phyloP scores from a whole-genome alignment of 2,888 invertebrate species.

The Eristalinus sepulchralis region DNA sequence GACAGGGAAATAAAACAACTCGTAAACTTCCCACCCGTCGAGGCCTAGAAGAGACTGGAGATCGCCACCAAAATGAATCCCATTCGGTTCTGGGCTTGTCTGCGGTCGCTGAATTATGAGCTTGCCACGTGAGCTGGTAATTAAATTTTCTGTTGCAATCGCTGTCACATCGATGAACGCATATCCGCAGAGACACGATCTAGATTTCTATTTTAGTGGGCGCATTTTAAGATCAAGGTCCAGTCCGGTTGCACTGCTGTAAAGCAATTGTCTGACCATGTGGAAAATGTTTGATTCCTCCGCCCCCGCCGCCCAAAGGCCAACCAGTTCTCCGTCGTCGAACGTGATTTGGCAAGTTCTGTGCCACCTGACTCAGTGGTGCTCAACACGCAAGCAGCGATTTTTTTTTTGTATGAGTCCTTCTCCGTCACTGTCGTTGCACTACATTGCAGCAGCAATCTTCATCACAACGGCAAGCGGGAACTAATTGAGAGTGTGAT shows the following conservation, averaged over 20 bases:
- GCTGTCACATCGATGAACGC: background rate
- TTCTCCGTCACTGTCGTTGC: background rate
- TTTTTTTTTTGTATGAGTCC: background rate
- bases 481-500: background rate
- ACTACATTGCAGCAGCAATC: too few species aligned
- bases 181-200: too few species aligned
- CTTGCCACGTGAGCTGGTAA: constrained; percentile 42
- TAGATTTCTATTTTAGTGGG: too few species aligned
- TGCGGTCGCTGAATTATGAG: background rate
- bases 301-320: background rate
- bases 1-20: background rate
- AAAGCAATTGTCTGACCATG: background rate
- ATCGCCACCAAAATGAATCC: background rate
- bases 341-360: background rate
- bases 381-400: background rate
- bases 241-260: too few species aligned
- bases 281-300: constrained; percentile 43
- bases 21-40: background rate
- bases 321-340: background rate
- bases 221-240: background rate
- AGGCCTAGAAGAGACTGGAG: background rate
- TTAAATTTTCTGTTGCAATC: background rate
- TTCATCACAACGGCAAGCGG: background rate
- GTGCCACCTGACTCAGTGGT: background rate
- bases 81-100: background rate